Conservation (phyloP, 2,888 invertebrate genomes). For the Schizotus pectinicornis region DNA sequence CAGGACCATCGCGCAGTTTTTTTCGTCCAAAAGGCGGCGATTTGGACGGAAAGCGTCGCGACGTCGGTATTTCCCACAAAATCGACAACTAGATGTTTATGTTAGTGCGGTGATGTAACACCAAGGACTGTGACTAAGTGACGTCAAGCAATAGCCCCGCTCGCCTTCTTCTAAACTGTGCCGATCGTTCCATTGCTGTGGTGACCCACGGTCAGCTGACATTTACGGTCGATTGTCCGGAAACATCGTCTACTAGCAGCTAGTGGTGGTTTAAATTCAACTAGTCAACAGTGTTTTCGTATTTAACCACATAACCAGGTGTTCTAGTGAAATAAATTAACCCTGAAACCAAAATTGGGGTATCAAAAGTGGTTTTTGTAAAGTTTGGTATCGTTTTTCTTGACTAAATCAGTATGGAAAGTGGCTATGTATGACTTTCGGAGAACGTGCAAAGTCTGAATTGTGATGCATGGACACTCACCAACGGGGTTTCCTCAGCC, state of each 20-base stretch:
- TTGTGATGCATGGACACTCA: slow-evolving; percentile 29
- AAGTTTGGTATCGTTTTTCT: too few relatives aligned
- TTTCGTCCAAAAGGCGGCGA: neutral
- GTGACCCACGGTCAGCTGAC: slow-evolving; percentile 37
- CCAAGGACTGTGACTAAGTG: slow-evolving; percentile 32
- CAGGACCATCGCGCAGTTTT: neutral
- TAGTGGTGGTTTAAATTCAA: too few relatives aligned
- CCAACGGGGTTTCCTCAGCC: slow-evolving; percentile 29
- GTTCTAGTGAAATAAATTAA: too few relatives aligned
- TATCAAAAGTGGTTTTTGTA: too few relatives aligned
- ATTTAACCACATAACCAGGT: too few relatives aligned
- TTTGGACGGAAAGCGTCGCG: neutral
- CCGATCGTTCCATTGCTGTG: slow-evolving; percentile 35
- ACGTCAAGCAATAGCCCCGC: slow-evolving; percentile 32
- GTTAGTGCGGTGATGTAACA: slow-evolving; percentile 28
- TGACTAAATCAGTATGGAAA: slow-evolving; percentile 15
- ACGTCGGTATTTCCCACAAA: neutral
- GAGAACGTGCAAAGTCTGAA: slow-evolving; percentile 10
- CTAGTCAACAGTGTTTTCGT: too few relatives aligned
- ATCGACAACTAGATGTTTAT: slow-evolving; percentile 3
- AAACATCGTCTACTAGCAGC: slow-evolving; percentile 16
- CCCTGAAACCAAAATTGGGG: too few relatives aligned
- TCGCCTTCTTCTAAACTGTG: slow-evolving; percentile 36
- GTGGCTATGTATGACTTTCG: slow-evolving; percentile 23
- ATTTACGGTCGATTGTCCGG: slow-evolving; percentile 26